Conservation (phyloP, 2,888 invertebrate genomes). For the Lagria hirta region DNA sequence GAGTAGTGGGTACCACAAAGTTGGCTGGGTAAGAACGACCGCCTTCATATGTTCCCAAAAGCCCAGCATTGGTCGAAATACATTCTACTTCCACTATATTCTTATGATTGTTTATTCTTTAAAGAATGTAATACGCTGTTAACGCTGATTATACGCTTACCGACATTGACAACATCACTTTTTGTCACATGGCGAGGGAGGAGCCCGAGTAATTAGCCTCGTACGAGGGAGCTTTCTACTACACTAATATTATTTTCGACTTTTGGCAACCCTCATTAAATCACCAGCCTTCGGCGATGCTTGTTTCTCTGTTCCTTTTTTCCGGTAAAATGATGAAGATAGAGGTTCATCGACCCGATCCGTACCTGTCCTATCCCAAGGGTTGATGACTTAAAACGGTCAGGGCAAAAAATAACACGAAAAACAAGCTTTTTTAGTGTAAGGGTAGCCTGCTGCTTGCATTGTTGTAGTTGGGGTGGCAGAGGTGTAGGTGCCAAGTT, state of each 20-base stretch:
- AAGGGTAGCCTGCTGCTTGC: too few species aligned
- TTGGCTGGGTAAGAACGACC: slow-evolving; percentile 34
- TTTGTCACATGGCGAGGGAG: slow-evolving; percentile 24
- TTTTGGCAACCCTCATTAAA: slow-evolving; percentile 3
- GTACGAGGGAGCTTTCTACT: too few species aligned
- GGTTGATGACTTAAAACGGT: slow-evolving; percentile 34
- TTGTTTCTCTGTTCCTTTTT: too few species aligned
- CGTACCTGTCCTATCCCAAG: slow-evolving; percentile 34
- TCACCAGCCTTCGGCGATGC: neutral
- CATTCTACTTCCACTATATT: slow-evolving; percentile 40
- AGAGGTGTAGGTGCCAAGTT: too few species aligned
- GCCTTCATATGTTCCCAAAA: slow-evolving; percentile 38
- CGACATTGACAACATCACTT: slow-evolving; percentile 16
- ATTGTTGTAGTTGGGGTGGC: too few species aligned
- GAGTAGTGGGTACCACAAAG: slow-evolving; percentile 16
- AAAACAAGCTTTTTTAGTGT: too few species aligned
- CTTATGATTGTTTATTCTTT: slow-evolving; percentile 21
- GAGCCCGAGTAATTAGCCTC: slow-evolving; percentile 5
- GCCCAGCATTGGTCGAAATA: slow-evolving; percentile 41
- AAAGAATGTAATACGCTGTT: slow-evolving; percentile 17
- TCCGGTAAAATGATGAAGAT: too few species aligned
- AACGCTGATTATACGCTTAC: slow-evolving; percentile 14
- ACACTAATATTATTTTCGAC: too few species aligned
- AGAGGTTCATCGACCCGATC: slow-evolving; percentile 29
- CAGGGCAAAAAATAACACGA: slow-evolving; percentile 22